Evolutionary conservation across 2,888 invertebrate species (phyloP).

Genomic region (Poecilus cupreus): DNA sequence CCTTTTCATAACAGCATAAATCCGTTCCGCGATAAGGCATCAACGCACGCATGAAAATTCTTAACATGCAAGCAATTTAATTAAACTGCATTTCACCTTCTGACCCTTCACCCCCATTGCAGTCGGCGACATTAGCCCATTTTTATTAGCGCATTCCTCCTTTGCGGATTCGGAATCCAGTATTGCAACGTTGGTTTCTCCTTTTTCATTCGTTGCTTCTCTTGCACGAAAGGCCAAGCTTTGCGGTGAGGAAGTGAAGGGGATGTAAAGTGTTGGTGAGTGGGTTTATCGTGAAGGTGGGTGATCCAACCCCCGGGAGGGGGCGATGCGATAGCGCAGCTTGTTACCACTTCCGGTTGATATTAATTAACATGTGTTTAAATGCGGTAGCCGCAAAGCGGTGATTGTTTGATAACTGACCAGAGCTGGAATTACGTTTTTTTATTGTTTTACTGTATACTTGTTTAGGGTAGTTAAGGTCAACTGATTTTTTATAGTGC

Average conservation of each 20-base stretch:
- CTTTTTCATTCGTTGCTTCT: not conserved
- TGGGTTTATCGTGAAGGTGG: not conserved
- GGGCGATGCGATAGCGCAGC: slow-evolving; percentile 1
- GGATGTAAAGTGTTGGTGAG: not conserved
- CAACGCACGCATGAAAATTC: not conserved
- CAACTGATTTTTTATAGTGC: too few relatives aligned
- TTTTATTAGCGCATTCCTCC: not conserved
- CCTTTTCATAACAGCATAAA: not conserved
- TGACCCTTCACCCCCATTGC: not conserved
- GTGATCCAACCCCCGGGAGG: not conserved
- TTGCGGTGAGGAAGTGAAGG: not conserved
- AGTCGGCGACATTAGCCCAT: not conserved
- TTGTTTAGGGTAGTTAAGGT: not conserved
- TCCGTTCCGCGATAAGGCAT: not conserved
- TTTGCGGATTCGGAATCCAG: not conserved
- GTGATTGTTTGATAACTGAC: not conserved
- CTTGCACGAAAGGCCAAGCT: not conserved
- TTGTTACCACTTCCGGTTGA: slow-evolving; percentile 37
- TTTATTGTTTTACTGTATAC: not conserved
- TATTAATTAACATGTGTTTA: slow-evolving; percentile 51
- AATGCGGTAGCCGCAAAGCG: not conserved
- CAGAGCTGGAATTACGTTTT: not conserved
- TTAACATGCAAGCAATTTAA: not conserved
- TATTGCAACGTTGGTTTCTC: too few relatives aligned
- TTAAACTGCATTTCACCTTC: not conserved